Evolutionary conservation across 2,888 invertebrate genomes (phyloP), one percentile per base, ranked within the genome.

Genomic region (Drosophila cyrtoloma): DNA sequence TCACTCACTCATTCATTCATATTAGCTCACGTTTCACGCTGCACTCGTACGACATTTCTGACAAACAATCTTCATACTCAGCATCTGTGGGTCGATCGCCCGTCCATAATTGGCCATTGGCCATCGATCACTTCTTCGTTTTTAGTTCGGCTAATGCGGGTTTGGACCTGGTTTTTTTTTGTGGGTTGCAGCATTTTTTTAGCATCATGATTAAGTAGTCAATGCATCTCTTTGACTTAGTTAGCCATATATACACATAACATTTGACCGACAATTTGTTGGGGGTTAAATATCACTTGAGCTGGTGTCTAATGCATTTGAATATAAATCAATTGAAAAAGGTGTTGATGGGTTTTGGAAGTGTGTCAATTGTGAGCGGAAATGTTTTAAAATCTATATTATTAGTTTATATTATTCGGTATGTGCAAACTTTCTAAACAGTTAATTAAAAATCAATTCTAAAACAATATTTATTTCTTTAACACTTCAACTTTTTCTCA

Each of bases 41-140:
- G 65, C 76, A 87, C 82, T 89, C 77, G 82, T 73, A 71, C 74
- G 87, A 84, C 89, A 84, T 67, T 87, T 85, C 84, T 73, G 84
- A 87, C 89, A 85, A 89, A 82, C 88, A 73, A 71, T 84, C 70
- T 81, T 66, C 39, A 61, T 55, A 55, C 42, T 30, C 44, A 32
- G 63, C 67, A 57, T 53, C 58, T 70, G 71, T 76, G 70, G 83
- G 71, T 68, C 70, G 77, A 57, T 63, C 47, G 61, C 58, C 76
- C 50, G 61, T 19, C 77, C 66, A 72, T 66, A 77, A 77, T 77
- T 71, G 77, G 77, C 66, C 59, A 58, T 65, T 61, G 70, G 37
- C 75, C 82, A 86, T 82, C 82, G 86, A 84, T 86, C 81, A 84
- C 70, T 44, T 52, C 62, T 26, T 9, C 33, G 44, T 42, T 50